Base-by-base conservation (phyloP, 2,113 vertebrate genomes). In the Verasper variegatus region DNA sequence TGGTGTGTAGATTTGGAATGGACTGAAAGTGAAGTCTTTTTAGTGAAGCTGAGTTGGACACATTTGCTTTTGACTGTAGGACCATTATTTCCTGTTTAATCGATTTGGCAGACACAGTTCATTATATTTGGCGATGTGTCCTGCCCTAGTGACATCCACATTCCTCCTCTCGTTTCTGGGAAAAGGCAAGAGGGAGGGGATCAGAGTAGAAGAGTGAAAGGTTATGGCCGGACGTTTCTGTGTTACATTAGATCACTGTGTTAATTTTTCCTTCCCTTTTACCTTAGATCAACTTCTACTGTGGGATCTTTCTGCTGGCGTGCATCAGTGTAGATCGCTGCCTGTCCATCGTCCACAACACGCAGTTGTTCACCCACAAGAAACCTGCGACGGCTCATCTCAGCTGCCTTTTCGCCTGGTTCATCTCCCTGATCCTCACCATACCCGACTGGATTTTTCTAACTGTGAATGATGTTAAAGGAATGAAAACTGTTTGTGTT, bases 251-350 rank as follows among this genome's bases (percentile, higher is more conserved):
- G 23, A 69, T 55, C 5, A 20, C 3, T 31, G 6, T 31, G 31
- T 31, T 31, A 1, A 13, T 3, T 42, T 70, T 65, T 60, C 42
- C 67, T 12, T 0, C 45, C 71, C 1, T 68, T 66, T 47, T 49
- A n/a, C 56, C n/a, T 3, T 17, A 92, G 94, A 86, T 96, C 69
- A 96, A 95, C 86, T 94, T 95, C 91, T 96, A 93, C 3, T 92
- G 94, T 4, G 94, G 95, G 2, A 92, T 93, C 62, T 90, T 96
- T 61, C 89, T 96, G 72, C 90, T 97, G 79, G 40, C 89, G 31
- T 95, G 92, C 86, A 92, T 96, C 85, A 93, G 87, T 78, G 70
- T 95, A 4, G 94, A 95, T 37, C 86, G 85, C 40, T 96, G 92
- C 80, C 79, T 96, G 63, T 94, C 89, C 74, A 88, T 92, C 0